These are phyloP conservation scores for Xenopus tropicalis DNA, from an alignment of 2,113 vertebrate species.

Conservation along the genomic window UCB_Xtro_10.0 CM004448.2:39267501-39268000, in stretches of 20 bases:
- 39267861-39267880: constrained; percentile 47
- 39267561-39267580: no score
- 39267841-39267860: constrained; percentile 45
- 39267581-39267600: no score
- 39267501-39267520: no score
- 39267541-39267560: no score
- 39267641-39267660: no score
- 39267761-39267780: neutral
- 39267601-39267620: no score
- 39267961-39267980: constrained; percentile 76
- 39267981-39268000: constrained; percentile 60
- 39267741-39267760: neutral
- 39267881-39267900: constrained; percentile 47
- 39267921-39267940: constrained; percentile 53
- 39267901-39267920: constrained; percentile 36
- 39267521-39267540: no score
- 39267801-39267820: constrained; percentile 25
- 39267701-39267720: neutral
- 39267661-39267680: no score
- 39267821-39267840: constrained; percentile 36
- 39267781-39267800: neutral
- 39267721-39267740: constrained; percentile 36
- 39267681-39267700: no score
- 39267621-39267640: no score
- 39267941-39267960: constrained; percentile 68